Percentiles rank a stretch among this genome's conserved stretches.
phyloP scores from a whole-genome alignment of 2,888 invertebrate genomes.

The Harpalus rubripes region DNA sequence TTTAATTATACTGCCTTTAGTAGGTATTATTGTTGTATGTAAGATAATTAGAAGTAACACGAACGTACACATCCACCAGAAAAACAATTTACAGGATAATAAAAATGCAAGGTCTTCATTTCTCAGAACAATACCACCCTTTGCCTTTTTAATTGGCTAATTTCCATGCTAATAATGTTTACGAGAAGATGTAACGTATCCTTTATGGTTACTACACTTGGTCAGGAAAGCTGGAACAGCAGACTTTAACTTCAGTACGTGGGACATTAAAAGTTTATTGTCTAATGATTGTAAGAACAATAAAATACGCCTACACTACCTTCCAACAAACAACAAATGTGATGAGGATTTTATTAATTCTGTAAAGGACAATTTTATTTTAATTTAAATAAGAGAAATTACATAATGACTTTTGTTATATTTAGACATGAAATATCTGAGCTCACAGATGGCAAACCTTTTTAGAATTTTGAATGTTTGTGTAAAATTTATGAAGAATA shows the following conservation, averaged over 20 bases:
- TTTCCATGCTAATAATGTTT: slow-evolving; percentile 6
- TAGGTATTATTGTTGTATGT: not conserved
- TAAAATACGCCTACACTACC: not conserved
- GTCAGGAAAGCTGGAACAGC: not conserved
- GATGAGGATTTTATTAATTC: not conserved
- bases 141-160: not conserved
- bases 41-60: not conserved
- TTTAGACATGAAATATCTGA: too few relatives aligned
- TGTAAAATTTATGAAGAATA: too few relatives aligned
- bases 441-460: too few relatives aligned
- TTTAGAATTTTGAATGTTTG: too few relatives aligned
- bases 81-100: not conserved
- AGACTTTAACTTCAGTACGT: not conserved
- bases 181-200: not conserved
- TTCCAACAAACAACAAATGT: too few relatives aligned
- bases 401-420: too few relatives aligned
- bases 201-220: not conserved
- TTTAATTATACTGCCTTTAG: not conserved
- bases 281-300: not conserved
- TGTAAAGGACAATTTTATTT: not conserved
- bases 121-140: not conserved
- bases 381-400: not conserved
- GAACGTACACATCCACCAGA: not conserved
- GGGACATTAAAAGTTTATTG: not conserved
- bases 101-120: not conserved